phyloP scores from a whole-genome alignment of 1,140 invertebrate genomes.

The Pseudomyrmex pallidus region DNA sequence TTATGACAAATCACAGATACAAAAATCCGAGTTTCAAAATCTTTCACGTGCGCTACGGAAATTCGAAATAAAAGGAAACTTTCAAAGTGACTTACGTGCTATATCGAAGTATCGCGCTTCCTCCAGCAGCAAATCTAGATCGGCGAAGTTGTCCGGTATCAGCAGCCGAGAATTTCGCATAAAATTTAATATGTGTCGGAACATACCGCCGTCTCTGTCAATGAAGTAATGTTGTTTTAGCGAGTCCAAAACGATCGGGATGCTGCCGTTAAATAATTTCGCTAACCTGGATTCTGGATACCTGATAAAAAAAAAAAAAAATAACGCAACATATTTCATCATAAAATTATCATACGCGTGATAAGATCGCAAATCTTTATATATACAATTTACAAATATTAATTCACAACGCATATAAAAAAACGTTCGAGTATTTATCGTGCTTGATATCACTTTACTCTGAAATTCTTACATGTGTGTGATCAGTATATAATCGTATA shows the following conservation, averaged over 20 bases:
- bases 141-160: constrained; percentile 94
- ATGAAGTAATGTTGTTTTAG: constrained; percentile 99
- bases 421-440: constrained; percentile 17
- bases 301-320: constrained; percentile 85
- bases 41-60: not conserved
- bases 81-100: constrained; percentile 87
- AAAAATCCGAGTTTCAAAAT: not conserved
- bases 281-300: constrained; percentile 96
- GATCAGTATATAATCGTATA: not conserved
- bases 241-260: constrained; percentile 98
- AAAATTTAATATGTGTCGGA: constrained; percentile 98
- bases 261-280: constrained; percentile 97
- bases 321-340: not conserved
- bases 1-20: not conserved
- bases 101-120: constrained; percentile 97
- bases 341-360: not conserved
- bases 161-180: constrained; percentile 95
- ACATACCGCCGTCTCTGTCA: constrained; percentile 97
- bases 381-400: not conserved
- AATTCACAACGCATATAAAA: not conserved
- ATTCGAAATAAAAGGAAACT: not conserved
- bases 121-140: constrained; percentile 95
- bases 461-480: not conserved
- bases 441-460: constrained; percentile 21
- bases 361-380: not conserved